phyloP scores from a whole-genome alignment of 2,888 invertebrate species.

The Hydraecia micacea region DNA sequence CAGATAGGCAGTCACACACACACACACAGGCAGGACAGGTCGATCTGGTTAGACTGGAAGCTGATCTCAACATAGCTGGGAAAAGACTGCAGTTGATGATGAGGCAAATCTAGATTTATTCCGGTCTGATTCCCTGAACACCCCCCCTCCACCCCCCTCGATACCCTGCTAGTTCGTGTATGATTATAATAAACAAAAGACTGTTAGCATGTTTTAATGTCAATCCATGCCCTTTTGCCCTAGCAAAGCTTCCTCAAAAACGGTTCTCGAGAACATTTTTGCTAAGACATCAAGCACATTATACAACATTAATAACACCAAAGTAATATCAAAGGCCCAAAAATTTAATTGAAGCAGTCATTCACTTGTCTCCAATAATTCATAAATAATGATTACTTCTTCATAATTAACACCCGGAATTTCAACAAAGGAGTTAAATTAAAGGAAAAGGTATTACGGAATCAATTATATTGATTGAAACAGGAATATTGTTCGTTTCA shows the following conservation, averaged over 20 bases:
- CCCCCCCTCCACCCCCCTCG: no score
- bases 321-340: not conserved
- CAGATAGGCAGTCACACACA: no score
- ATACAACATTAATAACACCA: not conserved
- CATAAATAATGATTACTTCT: conserved; percentile 43
- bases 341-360: not conserved
- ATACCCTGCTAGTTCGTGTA: no score
- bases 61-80: no score
- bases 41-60: no score
- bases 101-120: no score
- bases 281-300: not conserved
- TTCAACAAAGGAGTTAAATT: conserved; percentile 24
- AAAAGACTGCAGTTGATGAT: not conserved
- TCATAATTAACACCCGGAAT: conserved; percentile 30
- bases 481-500: conserved; percentile 2
- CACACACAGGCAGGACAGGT: no score
- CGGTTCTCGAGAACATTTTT: not conserved
- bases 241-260: no score
- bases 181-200: not conserved
- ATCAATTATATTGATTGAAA: conserved; percentile 53
- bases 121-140: no score
- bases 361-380: conserved; percentile 5
- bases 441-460: conserved; percentile 15
- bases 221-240: not conserved
- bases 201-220: not conserved